Evolutionary conservation across 2,113 vertebrate species (phyloP).

Genomic region (Camelus bactrianus): DNA sequence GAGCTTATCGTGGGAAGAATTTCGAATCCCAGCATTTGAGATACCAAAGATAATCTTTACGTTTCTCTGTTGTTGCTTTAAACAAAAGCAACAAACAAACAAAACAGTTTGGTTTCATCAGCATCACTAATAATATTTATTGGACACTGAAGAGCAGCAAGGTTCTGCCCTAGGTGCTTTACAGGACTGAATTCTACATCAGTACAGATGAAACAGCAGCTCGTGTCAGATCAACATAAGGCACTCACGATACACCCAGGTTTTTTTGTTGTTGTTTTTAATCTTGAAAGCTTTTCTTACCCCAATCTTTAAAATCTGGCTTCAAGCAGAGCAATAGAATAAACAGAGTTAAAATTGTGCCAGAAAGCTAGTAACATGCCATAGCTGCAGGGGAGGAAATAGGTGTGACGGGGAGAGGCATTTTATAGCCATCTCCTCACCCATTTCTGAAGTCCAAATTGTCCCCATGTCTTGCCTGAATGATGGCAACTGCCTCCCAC

Average conservation of each 20-base stretch:
- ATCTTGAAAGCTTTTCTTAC: not conserved
- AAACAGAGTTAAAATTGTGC: not conserved
- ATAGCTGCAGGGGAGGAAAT: not conserved
- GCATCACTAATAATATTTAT: not conserved
- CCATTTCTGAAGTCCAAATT: not conserved
- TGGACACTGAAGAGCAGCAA: not conserved
- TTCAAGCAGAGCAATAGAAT: not conserved
- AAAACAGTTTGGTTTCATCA: not conserved
- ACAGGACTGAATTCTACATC: not conserved
- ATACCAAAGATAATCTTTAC: not conserved
- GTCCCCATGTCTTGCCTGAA: not conserved
- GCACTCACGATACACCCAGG: not conserved
- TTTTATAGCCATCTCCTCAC: not conserved
- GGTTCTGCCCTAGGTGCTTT: not conserved
- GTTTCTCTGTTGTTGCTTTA: not conserved
- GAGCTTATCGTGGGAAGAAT: not conserved
- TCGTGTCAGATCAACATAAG: not conserved
- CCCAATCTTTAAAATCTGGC: not conserved
- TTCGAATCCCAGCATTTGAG: not conserved
- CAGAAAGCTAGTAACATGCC: not conserved
- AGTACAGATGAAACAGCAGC: not conserved
- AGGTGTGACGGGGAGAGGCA: not conserved
- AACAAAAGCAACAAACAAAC: too few relatives aligned
- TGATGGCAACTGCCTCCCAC: fast-evolving
- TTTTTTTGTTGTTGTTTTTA: not conserved